phyloP scores from a whole-genome alignment of 2,113 vertebrate genomes.

The Hippocampus comes region DNA sequence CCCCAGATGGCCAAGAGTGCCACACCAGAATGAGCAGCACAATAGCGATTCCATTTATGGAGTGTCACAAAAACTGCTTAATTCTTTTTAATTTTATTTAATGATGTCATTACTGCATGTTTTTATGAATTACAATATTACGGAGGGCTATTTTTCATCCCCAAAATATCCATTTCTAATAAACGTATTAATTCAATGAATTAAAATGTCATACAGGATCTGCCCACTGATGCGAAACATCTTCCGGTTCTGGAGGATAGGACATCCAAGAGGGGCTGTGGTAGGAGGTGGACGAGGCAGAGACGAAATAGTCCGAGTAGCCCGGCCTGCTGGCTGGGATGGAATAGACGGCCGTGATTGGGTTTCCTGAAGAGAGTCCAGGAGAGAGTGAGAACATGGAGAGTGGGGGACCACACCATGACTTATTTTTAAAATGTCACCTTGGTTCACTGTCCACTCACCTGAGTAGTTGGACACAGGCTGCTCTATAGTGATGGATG shows the following conservation, averaged over 20 bases:
- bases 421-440: slow-evolving; percentile 20
- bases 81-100: neutral
- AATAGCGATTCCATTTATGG: neutral
- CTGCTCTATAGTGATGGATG: slow-evolving; percentile 81
- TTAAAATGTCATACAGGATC: slow-evolving; percentile 81
- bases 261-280: slow-evolving; percentile 95
- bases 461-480: slow-evolving; percentile 93
- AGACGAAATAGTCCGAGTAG: slow-evolving; percentile 90
- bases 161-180: neutral
- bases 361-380: slow-evolving; percentile 79
- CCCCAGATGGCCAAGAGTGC: neutral
- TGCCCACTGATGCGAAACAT: slow-evolving; percentile 88
- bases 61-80: neutral
- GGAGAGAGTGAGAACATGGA: slow-evolving; percentile 6
- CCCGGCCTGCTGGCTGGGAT: slow-evolving; percentile 88
- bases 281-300: slow-evolving; percentile 87
- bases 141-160: neutral
- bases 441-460: slow-evolving; percentile 43
- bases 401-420: neutral
- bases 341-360: slow-evolving; percentile 93
- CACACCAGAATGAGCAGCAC: neutral
- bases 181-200: neutral
- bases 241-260: slow-evolving; percentile 86
- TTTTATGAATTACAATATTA: neutral
- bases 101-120: neutral